Conservation (phyloP, 2,797 vertebrate species). For the Eupleurogrammus muticus region DNA sequence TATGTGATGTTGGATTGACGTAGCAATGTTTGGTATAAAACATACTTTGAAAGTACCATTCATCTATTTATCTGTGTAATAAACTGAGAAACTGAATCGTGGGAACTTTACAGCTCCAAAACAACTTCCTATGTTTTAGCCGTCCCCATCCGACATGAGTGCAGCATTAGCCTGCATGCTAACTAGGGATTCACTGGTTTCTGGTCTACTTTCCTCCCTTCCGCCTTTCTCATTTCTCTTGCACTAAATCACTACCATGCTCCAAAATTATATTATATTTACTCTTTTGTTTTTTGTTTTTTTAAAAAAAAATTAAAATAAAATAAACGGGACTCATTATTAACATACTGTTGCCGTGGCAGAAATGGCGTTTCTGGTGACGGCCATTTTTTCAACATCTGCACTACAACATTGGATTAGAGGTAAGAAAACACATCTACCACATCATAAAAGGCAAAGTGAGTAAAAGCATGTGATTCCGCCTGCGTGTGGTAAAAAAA, state of each 20-base stretch:
- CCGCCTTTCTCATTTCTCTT: constrained; percentile 57
- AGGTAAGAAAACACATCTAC: constrained; percentile 56
- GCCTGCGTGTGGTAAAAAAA: constrained; percentile 46
- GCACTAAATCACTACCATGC: constrained; percentile 74
- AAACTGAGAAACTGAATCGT: neutral
- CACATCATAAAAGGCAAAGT: constrained; percentile 54
- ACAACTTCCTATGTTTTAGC: neutral
- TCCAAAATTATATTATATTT: constrained; percentile 57
- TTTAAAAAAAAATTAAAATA: no score
- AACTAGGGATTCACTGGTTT: constrained; percentile 26
- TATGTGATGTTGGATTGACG: constrained; percentile 17
- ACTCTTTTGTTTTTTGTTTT: constrained; percentile 23
- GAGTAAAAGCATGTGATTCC: constrained; percentile 50
- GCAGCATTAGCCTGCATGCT: constrained; percentile 62
- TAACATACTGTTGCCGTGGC: constrained; percentile 39
- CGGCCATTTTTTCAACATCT: constrained; percentile 67
- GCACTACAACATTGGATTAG: constrained; percentile 50
- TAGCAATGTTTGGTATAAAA: constrained; percentile 22
- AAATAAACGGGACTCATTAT: constrained; percentile 46
- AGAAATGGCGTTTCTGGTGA: constrained; percentile 51
- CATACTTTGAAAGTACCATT: neutral
- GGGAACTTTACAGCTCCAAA: neutral
- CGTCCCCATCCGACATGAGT: constrained; percentile 40
- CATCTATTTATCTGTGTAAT: neutral
- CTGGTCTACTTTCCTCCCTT: constrained; percentile 35